phyloP scores from a whole-genome alignment of 2,797 vertebrate genomes.

The Sternarchorhynchus goeldii region DNA sequence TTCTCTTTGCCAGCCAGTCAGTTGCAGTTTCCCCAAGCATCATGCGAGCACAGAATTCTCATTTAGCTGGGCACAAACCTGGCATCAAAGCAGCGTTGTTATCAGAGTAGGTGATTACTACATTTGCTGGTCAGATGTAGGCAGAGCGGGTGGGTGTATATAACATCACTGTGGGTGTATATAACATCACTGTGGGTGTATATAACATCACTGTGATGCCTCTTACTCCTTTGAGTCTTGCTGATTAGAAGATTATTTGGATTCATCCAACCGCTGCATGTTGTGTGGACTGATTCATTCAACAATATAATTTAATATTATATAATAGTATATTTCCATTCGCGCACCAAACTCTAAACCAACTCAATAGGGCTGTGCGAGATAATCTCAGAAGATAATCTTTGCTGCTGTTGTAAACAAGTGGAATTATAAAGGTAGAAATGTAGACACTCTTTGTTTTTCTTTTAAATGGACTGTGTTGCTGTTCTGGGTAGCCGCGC shows the following conservation, averaged over 20 bases:
- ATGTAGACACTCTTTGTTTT: constrained; percentile 8
- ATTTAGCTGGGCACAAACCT: not conserved
- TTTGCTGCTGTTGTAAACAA: constrained; percentile 41
- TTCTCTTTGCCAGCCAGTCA: not conserved
- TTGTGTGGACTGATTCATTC: constrained; percentile 41
- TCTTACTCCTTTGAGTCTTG: constrained; percentile 35
- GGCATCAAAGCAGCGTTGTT: constrained; percentile 1
- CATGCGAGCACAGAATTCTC: not conserved
- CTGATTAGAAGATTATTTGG: constrained; percentile 46
- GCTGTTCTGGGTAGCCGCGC: constrained; percentile 33
- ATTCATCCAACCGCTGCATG: constrained; percentile 44
- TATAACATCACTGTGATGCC: constrained; percentile 27
- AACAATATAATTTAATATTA: constrained; percentile 32
- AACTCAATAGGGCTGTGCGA: too few relatives aligned
- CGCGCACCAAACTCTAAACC: too few relatives aligned
- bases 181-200: constrained; percentile 35
- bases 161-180: not conserved
- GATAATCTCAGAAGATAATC: too few relatives aligned
- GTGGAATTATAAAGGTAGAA: constrained; percentile 22
- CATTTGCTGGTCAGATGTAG: constrained; percentile 47
- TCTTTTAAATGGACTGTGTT: constrained; percentile 40
- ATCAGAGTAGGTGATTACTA: constrained; percentile 32
- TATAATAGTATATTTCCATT: too few relatives aligned
- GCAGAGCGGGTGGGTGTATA: constrained; percentile 20
- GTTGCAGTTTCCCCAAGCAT: constrained; percentile 2